phyloP scores from a whole-genome alignment of 2,888 invertebrate species.

The Hyppa rectilinea region DNA sequence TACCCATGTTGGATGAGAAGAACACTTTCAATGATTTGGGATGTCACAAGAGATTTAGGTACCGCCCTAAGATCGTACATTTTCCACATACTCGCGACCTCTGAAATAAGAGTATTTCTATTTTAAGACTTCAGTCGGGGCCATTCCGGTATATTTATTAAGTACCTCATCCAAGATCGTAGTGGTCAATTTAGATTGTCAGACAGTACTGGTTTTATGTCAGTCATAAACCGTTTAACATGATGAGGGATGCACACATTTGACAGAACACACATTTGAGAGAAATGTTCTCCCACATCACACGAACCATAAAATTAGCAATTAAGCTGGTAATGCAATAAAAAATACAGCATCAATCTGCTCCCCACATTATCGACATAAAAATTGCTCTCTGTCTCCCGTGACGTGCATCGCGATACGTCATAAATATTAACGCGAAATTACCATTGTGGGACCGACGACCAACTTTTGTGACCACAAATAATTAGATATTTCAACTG shows the following conservation, averaged over 20 bases:
- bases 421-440: constrained; percentile 60
- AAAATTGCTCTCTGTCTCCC: constrained; percentile 47
- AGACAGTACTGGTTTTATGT: neutral
- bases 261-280: constrained; percentile 14
- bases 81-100: constrained; percentile 3
- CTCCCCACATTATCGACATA: constrained; percentile 57
- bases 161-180: neutral
- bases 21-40: constrained; percentile 31
- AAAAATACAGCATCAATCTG: constrained; percentile 38
- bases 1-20: constrained; percentile 14
- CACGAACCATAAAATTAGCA: constrained; percentile 24
- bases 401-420: constrained; percentile 38
- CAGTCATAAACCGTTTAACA: constrained; percentile 14
- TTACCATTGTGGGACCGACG: constrained; percentile 38
- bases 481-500: constrained; percentile 59
- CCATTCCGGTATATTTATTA: neutral
- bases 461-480: constrained; percentile 40
- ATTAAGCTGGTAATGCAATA: constrained; percentile 29
- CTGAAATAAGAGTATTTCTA: constrained; percentile 15
- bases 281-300: constrained; percentile 19
- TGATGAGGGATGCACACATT: constrained; percentile 1
- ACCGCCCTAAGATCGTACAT: constrained; percentile 14
- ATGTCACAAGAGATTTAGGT: constrained; percentile 45
- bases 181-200: constrained; percentile 10
- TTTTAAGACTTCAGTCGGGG: constrained; percentile 10